Percentiles rank a stretch among this genome's conserved stretches.
Evolutionary conservation across 1,140 invertebrate genomes (phyloP).

Genomic region (Meloidogyne chitwoodi): DNA sequence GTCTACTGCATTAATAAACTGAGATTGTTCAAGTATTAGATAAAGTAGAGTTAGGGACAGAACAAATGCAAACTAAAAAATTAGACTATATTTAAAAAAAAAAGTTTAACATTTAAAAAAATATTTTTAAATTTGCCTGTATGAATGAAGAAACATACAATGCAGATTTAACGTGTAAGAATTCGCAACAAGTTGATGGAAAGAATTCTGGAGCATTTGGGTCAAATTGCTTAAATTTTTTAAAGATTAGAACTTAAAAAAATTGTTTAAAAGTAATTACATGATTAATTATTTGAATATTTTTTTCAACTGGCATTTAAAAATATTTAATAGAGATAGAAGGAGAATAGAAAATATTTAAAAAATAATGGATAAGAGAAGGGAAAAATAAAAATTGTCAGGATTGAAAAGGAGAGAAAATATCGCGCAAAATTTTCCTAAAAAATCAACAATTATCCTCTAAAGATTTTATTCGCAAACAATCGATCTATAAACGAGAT

Average conservation of each 20-base stretch:
- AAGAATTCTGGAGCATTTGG: conserved; percentile 42
- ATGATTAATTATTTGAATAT: neutral
- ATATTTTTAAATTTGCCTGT: conserved; percentile 18
- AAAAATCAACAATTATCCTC: neutral
- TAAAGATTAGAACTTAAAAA: neutral
- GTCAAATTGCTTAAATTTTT: conserved; percentile 31
- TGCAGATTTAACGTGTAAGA: conserved; percentile 43
- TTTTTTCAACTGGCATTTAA: neutral
- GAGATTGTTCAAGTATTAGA: conserved; percentile 38
- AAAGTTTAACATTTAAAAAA: neutral
- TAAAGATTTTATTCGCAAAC: neutral
- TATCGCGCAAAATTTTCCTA: neutral
- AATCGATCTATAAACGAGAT: neutral
- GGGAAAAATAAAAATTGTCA: neutral
- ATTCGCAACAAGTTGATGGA: conserved; percentile 48
- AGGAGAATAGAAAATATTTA: no score
- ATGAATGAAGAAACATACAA: conserved; percentile 46
- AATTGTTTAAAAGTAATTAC: neutral
- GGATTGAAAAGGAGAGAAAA: neutral
- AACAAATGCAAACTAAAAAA: conserved; percentile 46
- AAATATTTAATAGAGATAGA: no score
- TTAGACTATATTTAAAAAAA: neutral
- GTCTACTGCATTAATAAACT: conserved; percentile 46
- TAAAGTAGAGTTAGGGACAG: conserved; percentile 37
- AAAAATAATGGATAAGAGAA: neutral